A percentile compares a stretch with the other conserved stretches of the same genome.
phyloP scores from a whole-genome alignment of 2,888 invertebrate species.

The Ditula angustiorana region DNA sequence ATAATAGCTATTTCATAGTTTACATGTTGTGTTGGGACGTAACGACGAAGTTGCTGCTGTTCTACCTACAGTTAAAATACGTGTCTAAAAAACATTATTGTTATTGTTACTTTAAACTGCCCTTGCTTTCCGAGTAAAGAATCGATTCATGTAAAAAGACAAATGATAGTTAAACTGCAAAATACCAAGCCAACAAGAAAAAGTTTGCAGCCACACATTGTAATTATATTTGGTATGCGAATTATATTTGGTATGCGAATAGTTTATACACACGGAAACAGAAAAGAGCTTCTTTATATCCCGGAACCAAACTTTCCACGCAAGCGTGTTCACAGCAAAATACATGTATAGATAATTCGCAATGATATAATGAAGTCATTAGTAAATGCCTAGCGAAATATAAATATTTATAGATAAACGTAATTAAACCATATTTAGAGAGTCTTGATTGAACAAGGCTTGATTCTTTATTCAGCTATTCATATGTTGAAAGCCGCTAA shows the following conservation, averaged over 20 bases:
- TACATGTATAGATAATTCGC: neutral
- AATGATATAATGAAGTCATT: neutral
- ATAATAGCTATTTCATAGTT: conserved; percentile 40
- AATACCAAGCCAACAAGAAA: neutral
- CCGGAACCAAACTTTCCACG: too few relatives aligned
- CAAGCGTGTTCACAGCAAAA: too few relatives aligned
- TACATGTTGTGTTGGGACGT: conserved; percentile 27
- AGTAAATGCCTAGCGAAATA: neutral
- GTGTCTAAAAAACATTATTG: conserved; percentile 7
- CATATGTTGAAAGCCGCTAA: conserved; percentile 29
- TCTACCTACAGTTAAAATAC: conserved; percentile 11
- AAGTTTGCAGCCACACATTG: neutral
- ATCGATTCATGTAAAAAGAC: neutral
- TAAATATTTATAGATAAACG: conserved; percentile 5
- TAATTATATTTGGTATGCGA: too few relatives aligned
- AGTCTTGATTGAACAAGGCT: conserved; percentile 12
- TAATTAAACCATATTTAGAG: conserved; percentile 23
- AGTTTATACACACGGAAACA: too few relatives aligned
- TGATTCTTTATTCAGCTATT: conserved; percentile 27
- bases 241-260: too few relatives aligned
- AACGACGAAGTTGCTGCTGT: conserved; percentile 19
- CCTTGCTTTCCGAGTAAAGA: neutral
- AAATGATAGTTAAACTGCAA: too few relatives aligned
- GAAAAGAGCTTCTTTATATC: too few relatives aligned
- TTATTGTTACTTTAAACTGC: neutral